Evolutionary conservation across 2,113 vertebrate genomes (phyloP), one percentile per base, ranked within the genome.

Genomic region (Lates calcarifer): DNA sequence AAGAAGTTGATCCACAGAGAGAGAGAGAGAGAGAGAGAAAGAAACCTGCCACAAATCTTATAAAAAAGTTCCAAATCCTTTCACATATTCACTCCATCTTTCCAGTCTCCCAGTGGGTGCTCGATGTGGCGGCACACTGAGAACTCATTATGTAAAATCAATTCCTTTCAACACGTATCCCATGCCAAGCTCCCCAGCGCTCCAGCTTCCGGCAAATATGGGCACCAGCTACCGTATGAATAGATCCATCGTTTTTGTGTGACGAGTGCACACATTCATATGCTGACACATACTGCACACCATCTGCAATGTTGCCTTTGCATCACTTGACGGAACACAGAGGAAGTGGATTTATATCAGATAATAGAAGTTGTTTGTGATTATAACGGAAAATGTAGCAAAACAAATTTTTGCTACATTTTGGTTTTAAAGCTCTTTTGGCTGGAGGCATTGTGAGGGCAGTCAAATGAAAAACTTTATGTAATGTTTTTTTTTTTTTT

Each of bases 141-240:
- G 84, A 89, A 78, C 73, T 90, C 81, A 86, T 92, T 89, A 89
- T 91, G 78, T 82, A 79, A 90, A 92, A 91, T 90, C 78, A 78
- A 49, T 85, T 85, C 77, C 74, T 82, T 92, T 90, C 78, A 79
- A 61, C 56, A 55, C 26, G 28, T 55, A 77, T 62, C 72, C 72
- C 41, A 71, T 80, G 70, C 79, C 82, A 85, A 74, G 63, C 75
- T 75, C 41, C 61, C 53, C 74, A 76, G 78, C 11, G 43, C 71
- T 68, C 49, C 61, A 45, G 77, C 84, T 88, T 81, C 85, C 58
- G 51, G 65, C 83, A 78, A 79, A 81, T 61, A 62, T 82, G 73
- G 75, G 69, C 74, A 64, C 65, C 15, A 62, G 82, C 69, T 55
- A 80, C 31, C 51, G 57, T 45, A 66, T 4, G 22, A 68, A 85